Conservation (phyloP, 92 coral and sea anemone species). For the Bergia puertoricense region DNA sequence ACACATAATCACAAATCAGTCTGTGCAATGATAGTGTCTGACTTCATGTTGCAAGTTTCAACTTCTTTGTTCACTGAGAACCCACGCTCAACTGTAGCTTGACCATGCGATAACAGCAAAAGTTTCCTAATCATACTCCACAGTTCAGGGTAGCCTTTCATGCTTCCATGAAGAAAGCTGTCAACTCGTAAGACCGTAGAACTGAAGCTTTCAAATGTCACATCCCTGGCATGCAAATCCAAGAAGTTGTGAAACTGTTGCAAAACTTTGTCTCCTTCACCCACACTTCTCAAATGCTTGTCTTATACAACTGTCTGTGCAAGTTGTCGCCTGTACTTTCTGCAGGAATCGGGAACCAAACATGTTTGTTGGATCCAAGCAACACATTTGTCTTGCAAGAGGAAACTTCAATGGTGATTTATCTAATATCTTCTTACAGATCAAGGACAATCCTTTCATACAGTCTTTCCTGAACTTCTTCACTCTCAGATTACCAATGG, state of each 20-base stretch:
- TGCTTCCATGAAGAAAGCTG: too few species aligned
- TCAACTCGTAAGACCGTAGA: background rate
- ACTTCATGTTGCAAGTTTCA: conserved; percentile 22
- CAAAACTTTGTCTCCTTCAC: conserved; percentile 11
- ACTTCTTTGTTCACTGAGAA: background rate
- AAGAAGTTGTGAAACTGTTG: conserved; percentile 16
- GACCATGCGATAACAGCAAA: conserved; percentile 15
- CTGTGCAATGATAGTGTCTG: conserved; percentile 11
- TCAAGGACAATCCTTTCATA: background rate
- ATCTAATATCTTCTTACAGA: too few species aligned
- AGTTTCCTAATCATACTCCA: background rate
- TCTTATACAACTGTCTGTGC: conserved; percentile 9
- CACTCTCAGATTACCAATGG: conserved; percentile 25
- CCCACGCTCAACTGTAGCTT: background rate
- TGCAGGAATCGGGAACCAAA: too few species aligned
- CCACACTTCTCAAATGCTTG: conserved; percentile 31
- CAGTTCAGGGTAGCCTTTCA: too few species aligned
- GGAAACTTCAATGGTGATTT: too few species aligned
- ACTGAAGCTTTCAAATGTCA: conserved; percentile 15
- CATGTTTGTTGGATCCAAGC: too few species aligned
- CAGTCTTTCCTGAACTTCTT: conserved; percentile 22
- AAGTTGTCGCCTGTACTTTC: background rate
- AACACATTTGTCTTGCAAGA: too few species aligned
- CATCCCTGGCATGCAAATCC: conserved; percentile 19
- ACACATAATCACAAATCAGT: conserved; percentile 11